These are phyloP conservation scores for Caenorhabditis zanzibari DNA, from an alignment of 2,888 invertebrate species.

Conservation along the genomic window DNA sequence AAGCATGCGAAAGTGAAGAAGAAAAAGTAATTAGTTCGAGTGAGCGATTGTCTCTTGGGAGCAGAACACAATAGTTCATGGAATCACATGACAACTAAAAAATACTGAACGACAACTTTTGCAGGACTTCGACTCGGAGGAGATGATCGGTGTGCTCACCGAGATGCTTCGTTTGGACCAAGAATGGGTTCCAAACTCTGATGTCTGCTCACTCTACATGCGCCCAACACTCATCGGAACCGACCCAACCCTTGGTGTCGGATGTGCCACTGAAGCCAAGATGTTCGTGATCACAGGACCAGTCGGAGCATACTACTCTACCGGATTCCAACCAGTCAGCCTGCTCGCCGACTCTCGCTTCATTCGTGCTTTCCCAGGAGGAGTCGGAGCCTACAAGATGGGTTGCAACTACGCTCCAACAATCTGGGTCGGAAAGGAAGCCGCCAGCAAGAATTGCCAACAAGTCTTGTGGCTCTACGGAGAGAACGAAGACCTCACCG, in stretches of 20 bases:
- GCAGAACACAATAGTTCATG: background rate
- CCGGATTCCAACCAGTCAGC: conserved; percentile 84
- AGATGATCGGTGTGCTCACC: conserved; percentile 91
- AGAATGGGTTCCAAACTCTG: conserved; percentile 96
- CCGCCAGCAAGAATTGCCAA: conserved; percentile 88
- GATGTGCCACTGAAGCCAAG: conserved; percentile 91
- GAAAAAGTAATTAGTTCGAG: conserved; percentile 52
- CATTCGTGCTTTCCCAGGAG: conserved; percentile 90
- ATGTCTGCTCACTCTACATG: conserved; percentile 93
- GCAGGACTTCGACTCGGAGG: conserved; percentile 90
- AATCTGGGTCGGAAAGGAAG: conserved; percentile 86
- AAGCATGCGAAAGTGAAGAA: conserved; percentile 25
- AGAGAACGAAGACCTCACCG: conserved; percentile 94
- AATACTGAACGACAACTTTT: conserved; percentile 59
- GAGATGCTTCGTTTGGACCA: conserved; percentile 93
- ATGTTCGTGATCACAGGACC: conserved; percentile 94
- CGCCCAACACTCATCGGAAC: conserved; percentile 97
- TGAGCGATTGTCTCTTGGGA: conserved; percentile 4
- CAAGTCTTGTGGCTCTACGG: conserved; percentile 94
- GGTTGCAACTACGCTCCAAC: conserved; percentile 88
- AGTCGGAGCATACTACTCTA: conserved; percentile 93
- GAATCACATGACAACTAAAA: background rate
- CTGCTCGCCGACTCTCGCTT: conserved; percentile 94
- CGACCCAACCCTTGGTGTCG: conserved; percentile 95
- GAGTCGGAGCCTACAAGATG: conserved; percentile 95